Evolutionary conservation across 1,140 invertebrate species (phyloP).

Genomic region (Drosophila orosa): DNA sequence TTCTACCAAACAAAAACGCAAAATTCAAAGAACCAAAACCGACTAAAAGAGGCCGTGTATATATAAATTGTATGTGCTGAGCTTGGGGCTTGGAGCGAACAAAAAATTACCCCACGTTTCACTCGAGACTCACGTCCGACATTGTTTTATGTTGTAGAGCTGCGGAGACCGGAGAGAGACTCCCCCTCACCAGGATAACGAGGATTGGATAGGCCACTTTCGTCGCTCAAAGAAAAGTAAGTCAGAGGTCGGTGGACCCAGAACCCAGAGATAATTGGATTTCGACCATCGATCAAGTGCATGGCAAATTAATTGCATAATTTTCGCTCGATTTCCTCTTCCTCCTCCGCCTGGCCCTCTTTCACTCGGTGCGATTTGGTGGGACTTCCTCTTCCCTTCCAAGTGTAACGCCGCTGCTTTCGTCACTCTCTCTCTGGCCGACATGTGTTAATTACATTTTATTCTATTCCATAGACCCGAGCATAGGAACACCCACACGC

Average conservation of each 20-base stretch:
- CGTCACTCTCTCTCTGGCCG: slow-evolving; percentile 39
- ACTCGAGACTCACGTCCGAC: slow-evolving; percentile 9
- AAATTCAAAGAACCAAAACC: slow-evolving; percentile 6
- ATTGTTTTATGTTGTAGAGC: slow-evolving; percentile 35
- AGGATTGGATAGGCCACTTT: slow-evolving; percentile 31
- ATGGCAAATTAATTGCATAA: slow-evolving; percentile 49
- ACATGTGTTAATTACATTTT: slow-evolving; percentile 62
- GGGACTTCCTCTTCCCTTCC: slow-evolving; percentile 11
- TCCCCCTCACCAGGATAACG: slow-evolving; percentile 20
- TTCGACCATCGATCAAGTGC: slow-evolving; percentile 38
- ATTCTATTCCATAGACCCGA: slow-evolving; percentile 40
- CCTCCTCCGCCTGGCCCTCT: slow-evolving; percentile 12
- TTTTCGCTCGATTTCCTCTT: slow-evolving; percentile 28
- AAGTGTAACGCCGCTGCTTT: slow-evolving; percentile 21
- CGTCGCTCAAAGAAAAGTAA: slow-evolving; percentile 18
- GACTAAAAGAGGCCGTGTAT: slow-evolving; percentile 25
- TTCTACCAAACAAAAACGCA: slow-evolving; percentile 51
- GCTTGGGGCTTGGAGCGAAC: not conserved
- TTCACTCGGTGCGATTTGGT: slow-evolving; percentile 14
- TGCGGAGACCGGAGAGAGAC: slow-evolving; percentile 10
- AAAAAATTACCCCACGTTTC: slow-evolving; percentile 14
- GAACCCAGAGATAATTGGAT: slow-evolving; percentile 10
- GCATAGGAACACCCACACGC: slow-evolving; percentile 2
- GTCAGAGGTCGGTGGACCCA: slow-evolving; percentile 27
- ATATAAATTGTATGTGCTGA: slow-evolving; percentile 22